Evolutionary conservation across 2,888 invertebrate genomes (phyloP).

Genomic region (Julus scanicus): DNA sequence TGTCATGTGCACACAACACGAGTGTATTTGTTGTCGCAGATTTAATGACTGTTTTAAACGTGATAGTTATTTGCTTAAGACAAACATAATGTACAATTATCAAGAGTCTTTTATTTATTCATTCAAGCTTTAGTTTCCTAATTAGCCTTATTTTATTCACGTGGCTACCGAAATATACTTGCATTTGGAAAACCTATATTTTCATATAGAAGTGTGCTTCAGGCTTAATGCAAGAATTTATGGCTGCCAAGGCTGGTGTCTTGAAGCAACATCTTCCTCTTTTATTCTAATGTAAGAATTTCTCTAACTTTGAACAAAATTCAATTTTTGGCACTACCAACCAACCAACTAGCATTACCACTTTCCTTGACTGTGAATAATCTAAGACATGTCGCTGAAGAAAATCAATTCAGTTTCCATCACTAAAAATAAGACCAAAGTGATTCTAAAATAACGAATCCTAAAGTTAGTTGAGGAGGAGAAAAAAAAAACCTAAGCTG

Average conservation of each 20-base stretch:
- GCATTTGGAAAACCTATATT: not conserved
- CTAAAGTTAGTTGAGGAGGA: not conserved
- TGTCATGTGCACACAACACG: not conserved
- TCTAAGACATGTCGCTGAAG: not conserved
- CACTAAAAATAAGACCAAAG: not conserved
- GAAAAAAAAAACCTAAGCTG: not conserved
- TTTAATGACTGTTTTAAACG: not conserved
- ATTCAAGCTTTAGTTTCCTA: not conserved
- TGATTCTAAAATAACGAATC: not conserved
- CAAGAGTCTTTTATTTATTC: not conserved
- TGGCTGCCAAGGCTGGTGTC: not conserved
- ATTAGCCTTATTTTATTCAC: not conserved
- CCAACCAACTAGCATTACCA: constrained; percentile 1
- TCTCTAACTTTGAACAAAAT: not conserved
- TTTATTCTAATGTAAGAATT: not conserved
- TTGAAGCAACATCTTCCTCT: not conserved
- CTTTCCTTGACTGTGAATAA: not conserved
- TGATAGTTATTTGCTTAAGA: not conserved
- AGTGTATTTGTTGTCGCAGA: not conserved
- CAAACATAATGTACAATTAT: not conserved
- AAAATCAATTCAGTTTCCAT: constrained; percentile 37
- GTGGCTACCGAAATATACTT: not conserved
- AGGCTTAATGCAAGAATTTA: too few species aligned
- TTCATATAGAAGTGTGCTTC: too few species aligned
- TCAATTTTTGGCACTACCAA: not conserved